phyloP scores from a whole-genome alignment of 1,140 invertebrate species.

The Halyomorpha halys region DNA sequence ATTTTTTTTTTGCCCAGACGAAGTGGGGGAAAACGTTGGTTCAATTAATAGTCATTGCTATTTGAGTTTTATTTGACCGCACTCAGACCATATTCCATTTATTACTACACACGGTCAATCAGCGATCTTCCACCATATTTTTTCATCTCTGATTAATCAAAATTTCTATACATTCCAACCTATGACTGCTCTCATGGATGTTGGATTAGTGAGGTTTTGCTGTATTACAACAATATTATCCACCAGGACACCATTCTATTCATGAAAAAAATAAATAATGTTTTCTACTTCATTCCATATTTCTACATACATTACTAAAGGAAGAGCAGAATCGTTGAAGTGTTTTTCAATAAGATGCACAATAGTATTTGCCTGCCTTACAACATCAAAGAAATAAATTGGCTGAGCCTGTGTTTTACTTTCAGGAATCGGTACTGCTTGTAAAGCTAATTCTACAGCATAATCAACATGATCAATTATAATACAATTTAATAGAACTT shows the following conservation, averaged over 20 bases:
- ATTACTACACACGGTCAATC: too few species aligned
- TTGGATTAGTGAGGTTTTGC: too few species aligned
- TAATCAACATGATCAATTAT: slow-evolving; percentile 92
- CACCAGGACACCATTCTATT: background rate
- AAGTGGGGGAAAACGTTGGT: too few species aligned
- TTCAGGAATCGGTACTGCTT: slow-evolving; percentile 84
- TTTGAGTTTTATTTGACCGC: too few species aligned
- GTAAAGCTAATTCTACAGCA: slow-evolving; percentile 84
- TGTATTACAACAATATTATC: too few species aligned
- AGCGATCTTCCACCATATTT: too few species aligned
- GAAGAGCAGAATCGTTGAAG: slow-evolving; percentile 80
- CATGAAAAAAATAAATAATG: slow-evolving; percentile 16
- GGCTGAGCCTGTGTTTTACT: slow-evolving; percentile 62
- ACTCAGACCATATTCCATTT: too few species aligned
- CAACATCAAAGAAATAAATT: slow-evolving; percentile 89
- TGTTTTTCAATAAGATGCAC: slow-evolving; percentile 93
- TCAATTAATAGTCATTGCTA: too few species aligned
- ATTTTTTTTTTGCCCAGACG: too few species aligned
- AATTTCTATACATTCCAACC: too few species aligned
- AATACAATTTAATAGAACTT: slow-evolving; percentile 75
- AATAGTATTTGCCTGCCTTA: slow-evolving; percentile 89
- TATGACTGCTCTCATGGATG: too few species aligned
- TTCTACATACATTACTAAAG: slow-evolving; percentile 62
- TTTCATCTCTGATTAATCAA: too few species aligned
- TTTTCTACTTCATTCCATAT: background rate